Conservation (phyloP, 2,113 vertebrate genomes). For the Aramus guarauna region DNA sequence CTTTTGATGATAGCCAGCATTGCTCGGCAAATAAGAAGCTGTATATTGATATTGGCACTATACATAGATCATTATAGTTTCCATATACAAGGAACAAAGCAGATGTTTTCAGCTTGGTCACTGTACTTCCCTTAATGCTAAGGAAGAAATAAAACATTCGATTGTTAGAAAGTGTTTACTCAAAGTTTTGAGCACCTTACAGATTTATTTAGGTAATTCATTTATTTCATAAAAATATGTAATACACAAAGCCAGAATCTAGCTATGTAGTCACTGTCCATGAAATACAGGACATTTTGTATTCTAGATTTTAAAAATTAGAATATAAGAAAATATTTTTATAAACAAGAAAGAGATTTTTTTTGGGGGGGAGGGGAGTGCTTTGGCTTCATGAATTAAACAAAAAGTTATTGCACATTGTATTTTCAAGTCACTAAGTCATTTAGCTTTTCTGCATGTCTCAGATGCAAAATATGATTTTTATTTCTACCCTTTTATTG, state of each 20-base stretch:
- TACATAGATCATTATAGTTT: not conserved
- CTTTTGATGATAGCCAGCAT: slow-evolving; percentile 27
- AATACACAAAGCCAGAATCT: not conserved
- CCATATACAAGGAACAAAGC: not conserved
- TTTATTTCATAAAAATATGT: not conserved
- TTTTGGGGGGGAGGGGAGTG: not conserved
- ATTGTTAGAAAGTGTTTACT: not conserved
- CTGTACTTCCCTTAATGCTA: not conserved
- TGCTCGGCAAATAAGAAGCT: not conserved
- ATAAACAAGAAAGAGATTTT: not conserved
- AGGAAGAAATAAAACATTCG: not conserved
- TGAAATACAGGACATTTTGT: not conserved
- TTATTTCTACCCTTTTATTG: not conserved
- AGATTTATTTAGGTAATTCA: not conserved
- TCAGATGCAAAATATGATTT: not conserved
- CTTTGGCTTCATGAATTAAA: not conserved
- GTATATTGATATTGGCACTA: slow-evolving; percentile 13
- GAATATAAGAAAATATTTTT: not conserved
- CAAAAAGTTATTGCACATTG: not conserved
- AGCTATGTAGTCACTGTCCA: not conserved
- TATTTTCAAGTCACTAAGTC: not conserved
- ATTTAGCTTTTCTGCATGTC: not conserved
- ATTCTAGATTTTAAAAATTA: not conserved
- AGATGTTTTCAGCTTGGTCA: slow-evolving; percentile 4
- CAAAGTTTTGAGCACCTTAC: not conserved